Evolutionary conservation across 2,888 invertebrate genomes (phyloP).

Genomic region (Eupelmus urozonus): DNA sequence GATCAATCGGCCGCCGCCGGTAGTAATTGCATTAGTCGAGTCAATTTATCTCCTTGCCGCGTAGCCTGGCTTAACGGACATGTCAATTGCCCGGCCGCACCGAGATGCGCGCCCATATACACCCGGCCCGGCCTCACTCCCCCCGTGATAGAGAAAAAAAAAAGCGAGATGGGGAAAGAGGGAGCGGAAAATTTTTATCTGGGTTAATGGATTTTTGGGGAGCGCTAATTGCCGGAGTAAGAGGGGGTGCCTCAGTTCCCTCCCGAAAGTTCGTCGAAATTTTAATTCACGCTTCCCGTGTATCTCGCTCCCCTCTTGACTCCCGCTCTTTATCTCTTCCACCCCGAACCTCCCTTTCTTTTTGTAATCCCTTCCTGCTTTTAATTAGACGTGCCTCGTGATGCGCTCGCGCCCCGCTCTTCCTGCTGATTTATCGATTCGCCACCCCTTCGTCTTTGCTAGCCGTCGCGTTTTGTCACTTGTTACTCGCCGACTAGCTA

Average conservation of each 20-base stretch:
- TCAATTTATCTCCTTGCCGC: slow-evolving; percentile 56
- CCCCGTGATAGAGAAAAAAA: too few species aligned
- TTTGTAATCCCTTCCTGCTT: not conserved
- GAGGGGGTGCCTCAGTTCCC: not conserved
- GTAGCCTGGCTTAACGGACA: slow-evolving; percentile 37
- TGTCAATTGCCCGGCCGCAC: slow-evolving; percentile 49
- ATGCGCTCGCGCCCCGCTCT: too few species aligned
- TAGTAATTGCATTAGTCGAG: slow-evolving; percentile 57
- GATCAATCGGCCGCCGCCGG: slow-evolving; percentile 50
- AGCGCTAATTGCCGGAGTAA: slow-evolving; percentile 54
- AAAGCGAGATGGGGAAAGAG: too few species aligned
- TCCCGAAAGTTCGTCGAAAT: slow-evolving; percentile 47
- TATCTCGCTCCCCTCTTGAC: slow-evolving; percentile 5
- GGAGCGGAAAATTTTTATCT: slow-evolving; percentile 50
- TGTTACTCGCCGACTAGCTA: too few species aligned
- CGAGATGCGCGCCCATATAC: slow-evolving; percentile 11
- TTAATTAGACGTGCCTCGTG: slow-evolving; percentile 37
- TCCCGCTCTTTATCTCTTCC: not conserved
- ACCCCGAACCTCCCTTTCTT: slow-evolving; percentile 22
- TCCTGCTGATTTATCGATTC: too few species aligned
- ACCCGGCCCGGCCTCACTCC: not conserved
- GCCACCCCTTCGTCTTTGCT: too few species aligned
- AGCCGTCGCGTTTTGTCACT: too few species aligned
- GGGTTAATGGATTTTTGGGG: slow-evolving; percentile 56
- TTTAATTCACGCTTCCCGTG: slow-evolving; percentile 51